These are phyloP conservation scores for Cuculus canorus DNA, from an alignment of 2,797 vertebrate genomes.

Conservation along the genomic window DNA sequence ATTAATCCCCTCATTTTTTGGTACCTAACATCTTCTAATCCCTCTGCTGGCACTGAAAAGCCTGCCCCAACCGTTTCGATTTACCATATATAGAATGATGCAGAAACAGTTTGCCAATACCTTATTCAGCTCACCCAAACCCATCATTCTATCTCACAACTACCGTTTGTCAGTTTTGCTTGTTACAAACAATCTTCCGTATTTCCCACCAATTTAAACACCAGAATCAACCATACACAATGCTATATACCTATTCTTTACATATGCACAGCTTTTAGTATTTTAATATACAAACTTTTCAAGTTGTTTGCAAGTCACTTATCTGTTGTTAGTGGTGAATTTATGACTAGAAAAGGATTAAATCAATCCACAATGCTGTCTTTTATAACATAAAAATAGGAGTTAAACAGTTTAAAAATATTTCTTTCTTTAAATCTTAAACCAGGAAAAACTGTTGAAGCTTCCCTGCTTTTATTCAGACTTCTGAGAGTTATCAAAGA, in stretches of 20 bases:
- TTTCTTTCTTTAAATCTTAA: background rate
- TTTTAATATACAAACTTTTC: background rate
- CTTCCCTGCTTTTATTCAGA: background rate
- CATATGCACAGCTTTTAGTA: background rate
- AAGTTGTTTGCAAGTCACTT: background rate
- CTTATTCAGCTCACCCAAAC: background rate
- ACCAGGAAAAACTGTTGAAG: background rate
- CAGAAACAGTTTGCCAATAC: constrained; percentile 40
- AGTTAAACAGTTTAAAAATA: background rate
- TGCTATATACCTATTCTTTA: background rate
- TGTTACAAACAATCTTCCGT: background rate
- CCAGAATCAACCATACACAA: background rate
- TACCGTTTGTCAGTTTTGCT: background rate
- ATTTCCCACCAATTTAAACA: background rate
- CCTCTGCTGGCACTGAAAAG: background rate
- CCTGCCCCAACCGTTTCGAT: constrained; percentile 33
- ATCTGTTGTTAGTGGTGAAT: background rate
- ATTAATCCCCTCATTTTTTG: background rate
- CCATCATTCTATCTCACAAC: background rate
- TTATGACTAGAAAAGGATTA: background rate
- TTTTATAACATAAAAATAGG: background rate
- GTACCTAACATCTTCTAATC: constrained; percentile 15
- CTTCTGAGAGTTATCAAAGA: constrained; percentile 2
- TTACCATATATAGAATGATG: background rate
- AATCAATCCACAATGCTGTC: background rate